Evolutionary conservation across 2,888 invertebrate species (phyloP).

Genomic region (Heliconius cydno): DNA sequence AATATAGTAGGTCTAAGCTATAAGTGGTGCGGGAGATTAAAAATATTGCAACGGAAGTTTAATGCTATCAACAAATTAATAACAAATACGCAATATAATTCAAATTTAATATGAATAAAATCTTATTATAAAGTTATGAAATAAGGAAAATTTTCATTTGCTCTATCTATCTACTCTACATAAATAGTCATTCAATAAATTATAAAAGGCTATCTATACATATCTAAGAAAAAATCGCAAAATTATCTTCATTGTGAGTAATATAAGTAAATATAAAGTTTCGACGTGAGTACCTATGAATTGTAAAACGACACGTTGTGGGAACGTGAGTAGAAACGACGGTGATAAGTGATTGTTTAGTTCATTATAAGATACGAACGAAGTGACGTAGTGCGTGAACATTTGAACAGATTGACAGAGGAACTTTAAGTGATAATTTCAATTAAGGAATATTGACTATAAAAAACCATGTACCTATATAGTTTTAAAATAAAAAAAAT

Average conservation of each 20-base stretch:
- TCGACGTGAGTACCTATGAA: background rate
- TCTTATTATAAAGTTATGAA: background rate
- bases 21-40: background rate
- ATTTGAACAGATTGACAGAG: too few species aligned
- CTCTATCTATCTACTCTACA: too few species aligned
- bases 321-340: background rate
- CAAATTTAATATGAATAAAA: background rate
- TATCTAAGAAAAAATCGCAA: background rate
- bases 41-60: background rate
- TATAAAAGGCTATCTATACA: background rate
- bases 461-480: too few species aligned
- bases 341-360: constrained; percentile 1
- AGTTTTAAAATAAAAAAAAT: too few species aligned
- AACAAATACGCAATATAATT: background rate
- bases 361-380: background rate
- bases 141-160: background rate
- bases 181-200: too few species aligned
- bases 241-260: background rate
- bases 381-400: background rate
- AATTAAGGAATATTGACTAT: too few species aligned
- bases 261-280: background rate
- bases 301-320: constrained; percentile 17
- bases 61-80: background rate
- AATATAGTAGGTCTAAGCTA: background rate
- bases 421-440: too few species aligned